Evolutionary conservation across 2,797 vertebrate species (phyloP), one percentile per base, ranked within the genome.

Genomic region (Mareca penelope): DNA sequence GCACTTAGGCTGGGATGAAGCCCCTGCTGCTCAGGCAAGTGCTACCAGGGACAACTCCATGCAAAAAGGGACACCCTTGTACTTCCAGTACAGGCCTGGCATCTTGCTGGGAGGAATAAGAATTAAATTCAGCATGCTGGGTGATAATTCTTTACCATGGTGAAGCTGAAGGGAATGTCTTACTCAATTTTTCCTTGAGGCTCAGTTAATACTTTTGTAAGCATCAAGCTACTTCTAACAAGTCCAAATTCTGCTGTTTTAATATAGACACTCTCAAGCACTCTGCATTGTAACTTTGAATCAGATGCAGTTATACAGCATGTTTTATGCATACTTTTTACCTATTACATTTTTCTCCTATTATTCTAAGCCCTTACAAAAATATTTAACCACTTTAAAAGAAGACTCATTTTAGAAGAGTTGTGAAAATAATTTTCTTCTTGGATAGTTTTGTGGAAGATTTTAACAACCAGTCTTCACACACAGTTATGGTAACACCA

Each of bases 21-120:
- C 37, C 61, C 12, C 28, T 42, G 39, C 12, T 64, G 19, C 28
- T 64, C 28, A 7, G 29, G 13, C 8, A 48, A 48, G n/a, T 68
- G 44, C 6, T 21, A 18, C 50, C 1, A 4, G 56, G 9, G 10
- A 37, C 37, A 1, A 50, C 24, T 23, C 10, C 1, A 0, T 23
- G 26, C 13, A n/a, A 8, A 15, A 46, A 23, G 10, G 13, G 15
- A 52, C 12, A 7, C 23, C 35, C 22, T 24, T 31, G 16, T 33
- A 59, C 19, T 71, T 84, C 24, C 29, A 26, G 22, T 12, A 37
- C 15, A 28, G 7, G 7, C 70, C 48, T 77, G 37, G 68, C 15
- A 57, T 50, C 12, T 19, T 39, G 37, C 12, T 61, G 60, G 28
- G 16, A 39, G 37, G 17, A 39, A 39, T 37, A 16, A 28, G 7